Evolutionary conservation across 1,140 invertebrate species (phyloP), one percentile per base, ranked within the genome.

Genomic region (Metopolophium dirhodum): DNA sequence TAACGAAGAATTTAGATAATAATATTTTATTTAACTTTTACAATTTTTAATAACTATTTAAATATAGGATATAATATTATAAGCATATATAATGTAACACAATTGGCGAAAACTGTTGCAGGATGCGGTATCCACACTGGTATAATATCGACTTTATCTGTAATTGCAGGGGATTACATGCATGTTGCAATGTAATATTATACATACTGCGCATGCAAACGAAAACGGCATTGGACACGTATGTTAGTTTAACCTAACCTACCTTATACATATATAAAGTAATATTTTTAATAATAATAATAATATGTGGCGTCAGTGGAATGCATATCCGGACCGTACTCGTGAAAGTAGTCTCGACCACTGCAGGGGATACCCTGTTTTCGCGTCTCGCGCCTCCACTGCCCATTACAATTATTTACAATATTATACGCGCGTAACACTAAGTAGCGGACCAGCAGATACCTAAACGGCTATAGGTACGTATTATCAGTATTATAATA

Each of bases 331-430:
- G 85, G 85, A 87, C 47, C 47, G 18, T 23, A 26, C 86, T 49
- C 45, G 86, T 49, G 86, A 87, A 87, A 87, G 86, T 87, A 49
- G 47, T 87, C 47, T 87, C 14, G 86, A 87, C 86, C 86, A 87
- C 30, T 45, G 45, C 86, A 49, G 49, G 86, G 86, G 45, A 87
- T 30, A 49, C 47, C 86, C 86, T 87, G 86, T 49, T 49, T 87
- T 51, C 30, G 14, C 11, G 41, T 11, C 30, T 22, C 37, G 23
- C 30, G 18, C 30, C 30, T 30, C 30, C 77, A 37, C 77, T 37
- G 35, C 20, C 77, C 77, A 35, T 37, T 83, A 83, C 22, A 23
- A 37, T 82, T 61, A 14, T n/a, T 30, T n/a, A 77, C n/a, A 77
- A n/a, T n/a, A n/a, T 77, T n/a, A 77, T 18, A 77, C n/a, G 30